Conservation (phyloP, 2,888 invertebrate species). For the Drosophila quinaria region DNA sequence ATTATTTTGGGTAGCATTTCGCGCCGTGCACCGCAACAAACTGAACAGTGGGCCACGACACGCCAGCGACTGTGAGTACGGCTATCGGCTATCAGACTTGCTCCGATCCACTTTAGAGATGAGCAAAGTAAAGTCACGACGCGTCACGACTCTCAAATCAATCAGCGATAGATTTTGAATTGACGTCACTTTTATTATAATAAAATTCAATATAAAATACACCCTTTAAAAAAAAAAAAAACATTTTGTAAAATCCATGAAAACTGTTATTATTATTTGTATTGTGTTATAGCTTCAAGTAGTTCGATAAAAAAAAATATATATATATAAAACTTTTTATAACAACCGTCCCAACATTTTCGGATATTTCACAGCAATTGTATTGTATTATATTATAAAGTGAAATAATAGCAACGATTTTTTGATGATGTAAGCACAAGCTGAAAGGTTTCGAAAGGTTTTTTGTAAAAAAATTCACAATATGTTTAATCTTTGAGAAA, state of each 20-base stretch:
- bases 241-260: neutral
- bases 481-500: neutral
- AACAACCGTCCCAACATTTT: neutral
- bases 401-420: neutral
- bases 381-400: neutral
- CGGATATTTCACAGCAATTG: neutral
- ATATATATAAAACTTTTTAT: neutral
- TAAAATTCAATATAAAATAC: neutral
- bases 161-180: neutral
- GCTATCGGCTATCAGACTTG: conserved; percentile 29
- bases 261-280: neutral
- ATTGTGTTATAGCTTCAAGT: no score
- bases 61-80: conserved; percentile 20
- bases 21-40: conserved; percentile 25
- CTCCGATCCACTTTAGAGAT: conserved; percentile 26
- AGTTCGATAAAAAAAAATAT: neutral
- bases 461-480: neutral
- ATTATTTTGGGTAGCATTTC: conserved; percentile 13
- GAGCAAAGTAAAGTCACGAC: conserved; percentile 3
- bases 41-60: conserved; percentile 20
- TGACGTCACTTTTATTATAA: neutral
- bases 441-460: neutral
- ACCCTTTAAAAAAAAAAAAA: neutral
- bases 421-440: neutral
- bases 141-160: neutral